Conservation (phyloP, 2,888 invertebrate species). For the Silvanus unidentatus region DNA sequence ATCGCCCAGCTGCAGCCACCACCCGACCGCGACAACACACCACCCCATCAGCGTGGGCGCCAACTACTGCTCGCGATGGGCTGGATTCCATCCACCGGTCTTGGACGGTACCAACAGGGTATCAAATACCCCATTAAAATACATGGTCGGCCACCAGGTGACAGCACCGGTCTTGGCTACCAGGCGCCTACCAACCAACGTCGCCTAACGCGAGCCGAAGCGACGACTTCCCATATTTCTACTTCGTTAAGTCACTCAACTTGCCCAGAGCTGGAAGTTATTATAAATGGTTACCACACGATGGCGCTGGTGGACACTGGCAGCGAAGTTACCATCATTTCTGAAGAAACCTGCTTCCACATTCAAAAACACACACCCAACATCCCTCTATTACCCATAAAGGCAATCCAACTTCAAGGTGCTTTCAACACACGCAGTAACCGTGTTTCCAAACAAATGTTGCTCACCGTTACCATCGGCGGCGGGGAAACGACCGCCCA, state of each 20-base stretch:
- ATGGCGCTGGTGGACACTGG: conserved; percentile 8
- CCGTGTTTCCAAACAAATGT: conserved; percentile 6
- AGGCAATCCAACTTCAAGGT: conserved; percentile 8
- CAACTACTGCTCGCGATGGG: not conserved
- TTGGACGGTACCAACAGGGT: not conserved
- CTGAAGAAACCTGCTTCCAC: conserved; percentile 5
- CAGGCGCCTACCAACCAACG: not conserved
- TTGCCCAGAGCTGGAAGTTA: not conserved
- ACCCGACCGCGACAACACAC: too few species aligned
- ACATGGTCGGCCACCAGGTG: not conserved
- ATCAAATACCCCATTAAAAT: not conserved
- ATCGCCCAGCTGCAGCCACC: too few species aligned
- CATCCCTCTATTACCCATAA: conserved; percentile 6
- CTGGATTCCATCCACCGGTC: not conserved
- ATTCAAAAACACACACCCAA: not conserved
- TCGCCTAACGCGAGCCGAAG: too few species aligned
- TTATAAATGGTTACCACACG: not conserved
- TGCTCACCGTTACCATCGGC: not conserved
- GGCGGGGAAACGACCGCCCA: too few species aligned
- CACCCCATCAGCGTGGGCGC: too few species aligned
- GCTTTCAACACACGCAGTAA: conserved; percentile 6
- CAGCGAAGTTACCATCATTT: conserved; percentile 9
- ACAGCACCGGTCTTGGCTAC: not conserved
- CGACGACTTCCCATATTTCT: not conserved
- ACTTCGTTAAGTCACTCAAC: not conserved